Percentiles rank a stretch among this genome's conserved stretches.
Evolutionary conservation across 2,797 vertebrate species (phyloP).

Genomic region (Leptodactylus fallax): DNA sequence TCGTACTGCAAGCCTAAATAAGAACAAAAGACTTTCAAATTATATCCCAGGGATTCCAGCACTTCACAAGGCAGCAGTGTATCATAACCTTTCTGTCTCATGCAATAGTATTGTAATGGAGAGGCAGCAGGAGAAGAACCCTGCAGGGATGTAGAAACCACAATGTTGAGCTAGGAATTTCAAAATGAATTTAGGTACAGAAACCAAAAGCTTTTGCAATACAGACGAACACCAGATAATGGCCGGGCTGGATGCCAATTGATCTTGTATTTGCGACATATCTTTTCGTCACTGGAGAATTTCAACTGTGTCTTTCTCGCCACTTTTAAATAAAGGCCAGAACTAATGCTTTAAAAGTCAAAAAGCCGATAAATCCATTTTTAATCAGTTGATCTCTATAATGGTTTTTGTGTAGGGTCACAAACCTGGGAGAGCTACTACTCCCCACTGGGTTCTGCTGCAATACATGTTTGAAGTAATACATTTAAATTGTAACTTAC

Average conservation of each 20-base stretch:
- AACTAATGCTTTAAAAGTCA: background rate
- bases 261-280: background rate
- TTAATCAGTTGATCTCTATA: background rate
- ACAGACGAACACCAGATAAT: background rate
- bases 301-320: background rate
- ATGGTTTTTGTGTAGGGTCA: background rate
- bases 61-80: conserved; percentile 10
- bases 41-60: conserved; percentile 34
- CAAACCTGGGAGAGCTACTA: no score
- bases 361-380: background rate
- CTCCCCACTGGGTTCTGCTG: no score
- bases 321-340: no score
- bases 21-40: conserved; percentile 46
- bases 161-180: conserved; percentile 1
- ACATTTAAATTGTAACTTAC: no score
- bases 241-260: conserved; percentile 13
- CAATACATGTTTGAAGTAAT: no score
- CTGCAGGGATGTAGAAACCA: conserved; percentile 11
- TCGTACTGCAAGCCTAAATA: conserved; percentile 17
- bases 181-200: conserved; percentile 35
- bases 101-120: conserved; percentile 23
- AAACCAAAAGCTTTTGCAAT: background rate
- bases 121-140: conserved; percentile 13
- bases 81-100: conserved; percentile 33
- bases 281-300: background rate